Conservation (phyloP, 2,113 vertebrate genomes). For the Malaclemys terrapin region DNA sequence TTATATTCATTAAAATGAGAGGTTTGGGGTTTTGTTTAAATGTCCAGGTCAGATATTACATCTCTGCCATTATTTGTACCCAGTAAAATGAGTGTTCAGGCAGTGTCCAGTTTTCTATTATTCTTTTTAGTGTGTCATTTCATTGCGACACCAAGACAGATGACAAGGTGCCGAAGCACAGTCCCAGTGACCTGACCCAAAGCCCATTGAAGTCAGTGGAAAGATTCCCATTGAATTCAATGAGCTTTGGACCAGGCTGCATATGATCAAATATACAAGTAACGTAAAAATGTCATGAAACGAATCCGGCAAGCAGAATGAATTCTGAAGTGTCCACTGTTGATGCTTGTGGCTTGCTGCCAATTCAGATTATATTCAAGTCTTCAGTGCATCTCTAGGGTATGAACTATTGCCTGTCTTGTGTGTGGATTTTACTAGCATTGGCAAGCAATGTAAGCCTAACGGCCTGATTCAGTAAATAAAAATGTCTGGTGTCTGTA, state of each 20-base stretch:
- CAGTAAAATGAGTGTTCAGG: neutral
- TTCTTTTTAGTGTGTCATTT: neutral
- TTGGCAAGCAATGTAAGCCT: neutral
- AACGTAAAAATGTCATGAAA: neutral
- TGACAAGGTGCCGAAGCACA: neutral
- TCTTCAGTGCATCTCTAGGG: conserved; percentile 7
- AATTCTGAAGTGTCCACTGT: neutral
- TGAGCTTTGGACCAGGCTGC: neutral
- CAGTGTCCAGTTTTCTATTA: neutral
- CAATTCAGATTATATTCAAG: neutral
- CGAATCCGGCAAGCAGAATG: neutral
- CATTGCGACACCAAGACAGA: neutral
- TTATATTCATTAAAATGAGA: conserved; percentile 35
- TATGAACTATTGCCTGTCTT: neutral
- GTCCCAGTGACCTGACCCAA: neutral
- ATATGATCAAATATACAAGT: neutral
- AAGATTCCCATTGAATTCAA: neutral
- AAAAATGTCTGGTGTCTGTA: neutral
- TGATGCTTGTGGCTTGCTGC: conserved; percentile 14
- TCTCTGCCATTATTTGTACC: neutral
- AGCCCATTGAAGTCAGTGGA: neutral
- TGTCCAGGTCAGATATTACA: neutral
- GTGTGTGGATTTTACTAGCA: neutral
- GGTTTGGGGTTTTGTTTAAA: neutral
- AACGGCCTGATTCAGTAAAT: conserved; percentile 25